Percentiles rank a stretch among this genome's conserved stretches.
Conservation (phyloP, 2,113 vertebrate species). For the Phylloscopus whistleri region DNA sequence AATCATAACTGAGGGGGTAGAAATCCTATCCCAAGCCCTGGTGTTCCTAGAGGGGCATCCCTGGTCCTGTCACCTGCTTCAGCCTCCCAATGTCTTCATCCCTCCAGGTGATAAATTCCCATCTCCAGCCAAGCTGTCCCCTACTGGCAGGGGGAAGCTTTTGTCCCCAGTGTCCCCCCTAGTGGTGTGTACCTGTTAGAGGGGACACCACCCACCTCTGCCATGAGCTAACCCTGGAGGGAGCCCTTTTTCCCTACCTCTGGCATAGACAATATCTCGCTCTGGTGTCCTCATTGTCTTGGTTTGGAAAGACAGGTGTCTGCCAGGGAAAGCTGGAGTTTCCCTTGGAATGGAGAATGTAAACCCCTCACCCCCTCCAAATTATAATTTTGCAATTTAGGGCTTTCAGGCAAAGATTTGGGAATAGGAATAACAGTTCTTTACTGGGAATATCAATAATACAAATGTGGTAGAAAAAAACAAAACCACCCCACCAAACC, state of each 20-base stretch:
- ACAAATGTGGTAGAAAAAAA: too few relatives aligned
- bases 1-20: neutral
- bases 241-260: neutral
- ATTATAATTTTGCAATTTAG: too few relatives aligned
- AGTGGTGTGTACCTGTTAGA: neutral
- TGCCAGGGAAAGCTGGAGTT: too few relatives aligned
- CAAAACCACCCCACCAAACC: too few relatives aligned
- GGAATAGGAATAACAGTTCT: too few relatives aligned
- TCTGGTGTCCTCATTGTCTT: too few relatives aligned
- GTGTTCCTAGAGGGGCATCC: neutral
- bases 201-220: neutral
- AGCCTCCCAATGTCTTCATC: neutral
- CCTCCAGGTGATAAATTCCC: neutral
- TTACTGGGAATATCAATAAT: too few relatives aligned
- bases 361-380: too few relatives aligned
- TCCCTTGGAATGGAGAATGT: too few relatives aligned
- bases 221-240: rapidly evolving
- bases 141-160: neutral
- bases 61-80: neutral
- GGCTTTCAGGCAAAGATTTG: too few relatives aligned
- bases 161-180: neutral
- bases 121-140: neutral
- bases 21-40: neutral
- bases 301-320: too few relatives aligned
- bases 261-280: neutral